Base-by-base conservation (phyloP, 2,888 invertebrate genomes). In the Falcaria lacertinaria region DNA sequence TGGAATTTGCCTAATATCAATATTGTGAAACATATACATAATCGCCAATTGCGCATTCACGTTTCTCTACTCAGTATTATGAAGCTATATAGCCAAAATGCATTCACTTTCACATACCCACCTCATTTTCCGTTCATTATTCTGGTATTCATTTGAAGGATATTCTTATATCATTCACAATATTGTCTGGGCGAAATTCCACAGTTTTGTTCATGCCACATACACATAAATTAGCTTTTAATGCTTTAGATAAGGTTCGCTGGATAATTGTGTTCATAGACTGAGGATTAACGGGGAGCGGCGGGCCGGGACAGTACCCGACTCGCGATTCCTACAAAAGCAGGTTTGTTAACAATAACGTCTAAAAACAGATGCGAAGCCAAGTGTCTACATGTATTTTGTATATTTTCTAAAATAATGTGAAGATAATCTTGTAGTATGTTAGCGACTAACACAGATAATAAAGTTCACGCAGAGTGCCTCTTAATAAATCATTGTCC, bases 261-360 rank as follows among this genome's bases (percentile, higher is more conserved):
- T 82, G 87, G 80, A 80, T 82, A 76, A 86, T 86, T 89, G 88
- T 88, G 88, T 87, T 88, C 84, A 88, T 82, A 83, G 87, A 86
- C 84, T 86, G 88, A 88, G 69, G 70, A 69, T 64, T 53, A 58
- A 51, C 54, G 53, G 43, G 48, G 46, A 48, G 52, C 42, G 41
- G 48, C 43, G 53, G 52, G 53, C 50, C 51, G 46, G 51, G 50
- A 47, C 45, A 52, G 52, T 62, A 56, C 55, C n/a, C n/a, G 41
- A 51, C 54, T 54, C 59, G 50, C 50, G 52, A 57, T 56, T 55
- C 47, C 47, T 48, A 47, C 33, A 45, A 39, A 42, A 43, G 57
- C 48, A 47, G 51, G 54, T 57, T 64, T 55, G 61, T 58, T 54
- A 51, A 60, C 53, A 53, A 54, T 57, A 47, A 51, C 51, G 54